Evolutionary conservation across 1,140 invertebrate species (phyloP).

Genomic region (Euura lappo): DNA sequence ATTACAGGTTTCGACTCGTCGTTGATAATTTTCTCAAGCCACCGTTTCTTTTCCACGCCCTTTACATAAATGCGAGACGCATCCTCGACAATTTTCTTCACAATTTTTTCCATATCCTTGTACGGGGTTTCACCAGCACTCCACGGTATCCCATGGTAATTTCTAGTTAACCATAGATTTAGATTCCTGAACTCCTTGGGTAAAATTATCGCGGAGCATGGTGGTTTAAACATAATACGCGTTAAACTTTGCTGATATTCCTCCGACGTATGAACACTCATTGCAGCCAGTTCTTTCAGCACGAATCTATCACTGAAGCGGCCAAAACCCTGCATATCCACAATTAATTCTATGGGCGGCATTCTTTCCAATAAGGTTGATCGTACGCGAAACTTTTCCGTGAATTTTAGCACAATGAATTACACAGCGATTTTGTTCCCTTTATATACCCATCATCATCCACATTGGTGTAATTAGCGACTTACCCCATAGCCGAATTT

Average conservation of each 20-base stretch:
- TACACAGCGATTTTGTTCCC: too few relatives aligned
- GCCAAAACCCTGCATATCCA: not conserved
- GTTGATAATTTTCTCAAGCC: constrained; percentile 14
- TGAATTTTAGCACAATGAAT: too few relatives aligned
- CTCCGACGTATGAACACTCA: not conserved
- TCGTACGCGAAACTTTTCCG: too few relatives aligned
- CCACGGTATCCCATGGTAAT: constrained; percentile 24
- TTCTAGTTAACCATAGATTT: constrained; percentile 21
- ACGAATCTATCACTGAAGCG: not conserved
- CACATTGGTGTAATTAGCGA: too few relatives aligned
- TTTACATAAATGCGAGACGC: constrained; percentile 21
- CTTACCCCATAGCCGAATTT: too few relatives aligned
- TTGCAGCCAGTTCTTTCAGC: not conserved
- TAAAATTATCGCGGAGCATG: constrained; percentile 13
- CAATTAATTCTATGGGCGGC: too few relatives aligned
- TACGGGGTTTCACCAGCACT: constrained; percentile 18
- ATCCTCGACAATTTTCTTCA: constrained; percentile 8
- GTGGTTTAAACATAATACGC: constrained; percentile 19
- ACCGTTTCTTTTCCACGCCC: constrained; percentile 19
- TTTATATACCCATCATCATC: too few relatives aligned
- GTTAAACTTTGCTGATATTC: not conserved
- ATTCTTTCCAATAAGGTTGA: too few relatives aligned
- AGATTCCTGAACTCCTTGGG: constrained; percentile 10
- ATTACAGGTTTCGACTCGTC: constrained; percentile 10
- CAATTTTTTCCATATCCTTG: constrained; percentile 10